A percentile compares a stretch with the other conserved stretches of the same genome.
These are phyloP conservation scores for Eucera pruinosa DNA, from an alignment of 2,888 invertebrate species.

Conservation along the genomic window DNA sequence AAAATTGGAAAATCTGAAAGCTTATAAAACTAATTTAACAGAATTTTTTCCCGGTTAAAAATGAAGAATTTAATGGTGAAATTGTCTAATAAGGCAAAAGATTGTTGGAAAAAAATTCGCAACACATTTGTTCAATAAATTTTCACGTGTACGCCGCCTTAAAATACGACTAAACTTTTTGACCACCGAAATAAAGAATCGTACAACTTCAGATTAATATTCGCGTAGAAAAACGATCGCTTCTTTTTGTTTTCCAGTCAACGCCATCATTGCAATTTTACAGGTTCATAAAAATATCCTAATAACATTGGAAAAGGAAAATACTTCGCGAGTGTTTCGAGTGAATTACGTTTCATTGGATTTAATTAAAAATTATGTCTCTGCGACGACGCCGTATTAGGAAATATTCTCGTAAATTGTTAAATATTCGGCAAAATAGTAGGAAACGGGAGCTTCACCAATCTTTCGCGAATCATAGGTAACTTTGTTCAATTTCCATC, in stretches of 20 bases:
- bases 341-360: neutral
- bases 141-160: too few relatives aligned
- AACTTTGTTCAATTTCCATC: neutral
- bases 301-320: neutral
- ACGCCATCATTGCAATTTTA: neutral
- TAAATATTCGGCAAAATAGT: rapidly evolving
- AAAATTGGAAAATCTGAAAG: too few relatives aligned
- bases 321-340: neutral
- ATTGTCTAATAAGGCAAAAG: too few relatives aligned
- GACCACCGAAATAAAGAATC: too few relatives aligned
- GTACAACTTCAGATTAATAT: neutral
- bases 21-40: too few relatives aligned
- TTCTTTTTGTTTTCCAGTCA: neutral
- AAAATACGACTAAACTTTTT: too few relatives aligned
- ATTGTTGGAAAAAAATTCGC: too few relatives aligned
- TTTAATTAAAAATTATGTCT: conserved; percentile 27
- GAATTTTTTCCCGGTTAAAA: too few relatives aligned
- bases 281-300: neutral
- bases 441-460: neutral
- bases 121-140: too few relatives aligned
- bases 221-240: neutral
- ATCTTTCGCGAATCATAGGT: neutral
- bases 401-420: neutral
- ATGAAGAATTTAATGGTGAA: too few relatives aligned
- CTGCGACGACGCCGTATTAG: neutral